Base-by-base conservation (phyloP, 2,888 invertebrate species). In the Melinopterus prodromus region DNA sequence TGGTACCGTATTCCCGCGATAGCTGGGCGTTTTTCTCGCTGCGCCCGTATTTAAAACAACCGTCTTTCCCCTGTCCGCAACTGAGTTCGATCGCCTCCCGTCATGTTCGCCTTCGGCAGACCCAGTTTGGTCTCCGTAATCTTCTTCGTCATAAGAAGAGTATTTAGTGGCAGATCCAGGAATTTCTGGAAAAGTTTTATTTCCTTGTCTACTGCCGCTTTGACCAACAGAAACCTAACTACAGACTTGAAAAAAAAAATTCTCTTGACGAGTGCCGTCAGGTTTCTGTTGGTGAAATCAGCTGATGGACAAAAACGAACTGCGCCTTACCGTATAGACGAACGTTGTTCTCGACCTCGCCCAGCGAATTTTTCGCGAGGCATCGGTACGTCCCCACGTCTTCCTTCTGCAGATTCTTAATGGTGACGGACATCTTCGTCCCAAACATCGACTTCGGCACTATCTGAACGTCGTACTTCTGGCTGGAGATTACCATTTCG, bases 311-410 rank as follows among this genome's bases (percentile, higher is more conserved):
- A 71, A 71, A 71, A 71, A n/a, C 14, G 14, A 15, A 15, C 14
- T 15, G 69, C 14, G 15, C 6, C 93, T 93, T 89, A 97, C 97
- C 96, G 88, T 97, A 97, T 77, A 97, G 91, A 83, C 96, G 92
- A 86, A 97, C 96, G 86, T 94, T 94, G 89, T 96, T 96, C 87
- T 97, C 97, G 16, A 96, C 96, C 88, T 96, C 97, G 0, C 97
- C 97, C 2, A 97, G 91, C 0, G 95, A 95, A 89, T 96, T 96
- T 88, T 96, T 96, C 38, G 97, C 96, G 80, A 96, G 94, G 88
- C 97, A 97, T 77, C 94, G 91, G 90, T 97, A 97, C 0, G 95
- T 94, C 36, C 97, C 97, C 7, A 95, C 93, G 87, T 97, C 96
- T 69, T 92, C 91, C 80, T 92, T 90, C 82, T 94, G 94, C 83